Evolutionary conservation across 2,888 invertebrate genomes (phyloP).

Genomic region (Branchipolynoe longqiensis): DNA sequence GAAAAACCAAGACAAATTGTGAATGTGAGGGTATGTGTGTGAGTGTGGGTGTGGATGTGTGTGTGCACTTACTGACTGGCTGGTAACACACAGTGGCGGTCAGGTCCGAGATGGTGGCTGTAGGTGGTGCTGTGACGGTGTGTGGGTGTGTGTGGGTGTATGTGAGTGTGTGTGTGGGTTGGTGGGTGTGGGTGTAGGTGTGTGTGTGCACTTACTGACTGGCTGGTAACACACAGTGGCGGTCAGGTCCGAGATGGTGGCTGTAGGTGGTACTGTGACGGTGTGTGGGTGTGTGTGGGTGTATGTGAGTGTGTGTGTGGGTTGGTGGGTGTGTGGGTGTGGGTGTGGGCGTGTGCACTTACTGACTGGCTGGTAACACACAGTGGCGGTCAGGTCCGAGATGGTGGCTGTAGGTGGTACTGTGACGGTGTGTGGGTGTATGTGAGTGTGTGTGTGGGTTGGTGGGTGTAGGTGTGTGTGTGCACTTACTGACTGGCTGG

Average conservation of each 20-base stretch:
- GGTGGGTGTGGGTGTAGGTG: too few species aligned
- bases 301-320: too few species aligned
- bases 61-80: background rate
- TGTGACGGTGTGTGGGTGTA: background rate
- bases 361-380: background rate
- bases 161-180: too few species aligned
- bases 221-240: background rate
- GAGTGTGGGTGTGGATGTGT: too few species aligned
- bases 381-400: background rate
- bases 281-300: too few species aligned
- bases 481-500: too few species aligned
- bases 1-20: too few species aligned
- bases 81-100: background rate
- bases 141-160: too few species aligned
- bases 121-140: background rate
- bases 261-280: background rate
- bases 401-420: background rate
- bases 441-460: too few species aligned
- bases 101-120: constrained; percentile 1
- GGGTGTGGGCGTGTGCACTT: background rate
- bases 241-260: constrained; percentile 8
- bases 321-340: too few species aligned
- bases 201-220: background rate
- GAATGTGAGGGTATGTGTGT: too few species aligned
- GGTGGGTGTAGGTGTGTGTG: too few species aligned